phyloP scores from a whole-genome alignment of 2,113 vertebrate species.

The Salvator merianae region DNA sequence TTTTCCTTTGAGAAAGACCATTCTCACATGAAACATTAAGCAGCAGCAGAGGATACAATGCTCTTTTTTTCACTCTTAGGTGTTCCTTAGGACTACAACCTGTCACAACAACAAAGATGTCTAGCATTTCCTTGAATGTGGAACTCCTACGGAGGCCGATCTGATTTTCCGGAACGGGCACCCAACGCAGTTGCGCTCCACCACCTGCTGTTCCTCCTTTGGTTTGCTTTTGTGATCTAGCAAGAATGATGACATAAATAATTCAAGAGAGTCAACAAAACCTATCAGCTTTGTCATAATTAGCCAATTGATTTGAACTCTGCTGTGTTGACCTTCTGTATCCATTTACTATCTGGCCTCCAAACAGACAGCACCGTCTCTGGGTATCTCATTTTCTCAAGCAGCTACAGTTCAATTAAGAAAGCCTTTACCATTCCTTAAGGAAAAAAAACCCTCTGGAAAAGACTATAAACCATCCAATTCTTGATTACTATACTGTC shows the following conservation, averaged over 20 bases:
- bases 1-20: neutral
- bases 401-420: slow-evolving; percentile 21
- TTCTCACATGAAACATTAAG: neutral
- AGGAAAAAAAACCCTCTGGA: neutral
- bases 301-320: slow-evolving; percentile 36
- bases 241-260: neutral
- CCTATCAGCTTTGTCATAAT: slow-evolving; percentile 3
- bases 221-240: neutral
- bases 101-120: neutral
- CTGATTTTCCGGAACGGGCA: neutral
- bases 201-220: too few species aligned
- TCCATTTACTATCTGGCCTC: slow-evolving; percentile 29
- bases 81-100: neutral
- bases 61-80: neutral
- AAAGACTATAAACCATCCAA: neutral
- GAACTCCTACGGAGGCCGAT: neutral
- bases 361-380: slow-evolving; percentile 33
- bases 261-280: slow-evolving; percentile 29
- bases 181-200: neutral
- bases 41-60: neutral
- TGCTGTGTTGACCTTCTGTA: slow-evolving; percentile 5
- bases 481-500: neutral
- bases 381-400: slow-evolving; percentile 29
- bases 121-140: neutral
- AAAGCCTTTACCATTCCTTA: neutral